Evolutionary conservation across 2,888 invertebrate species (phyloP), one percentile per base, ranked within the genome.

Genomic region (Drosophila barbarae): DNA sequence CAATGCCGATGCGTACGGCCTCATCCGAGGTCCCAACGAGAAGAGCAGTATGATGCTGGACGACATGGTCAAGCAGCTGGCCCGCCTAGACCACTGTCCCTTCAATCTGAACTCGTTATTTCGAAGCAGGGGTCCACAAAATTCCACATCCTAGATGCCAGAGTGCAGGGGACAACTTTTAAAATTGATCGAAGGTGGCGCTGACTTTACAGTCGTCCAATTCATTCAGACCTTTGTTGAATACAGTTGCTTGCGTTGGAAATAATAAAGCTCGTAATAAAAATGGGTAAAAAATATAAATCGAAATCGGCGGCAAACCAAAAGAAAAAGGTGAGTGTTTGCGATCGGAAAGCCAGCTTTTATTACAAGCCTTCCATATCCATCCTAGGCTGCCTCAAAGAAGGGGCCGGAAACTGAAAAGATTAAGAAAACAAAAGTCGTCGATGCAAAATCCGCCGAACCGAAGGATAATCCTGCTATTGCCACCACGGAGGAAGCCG

Each of bases 251-350:
- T 7, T 34, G 18, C 2, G n/a, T 9, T 56, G 26, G 21, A 18
- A 32, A 13, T 9, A 32, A 13, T 13, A 6, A 23, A 28, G 9
- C 10, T n/a, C 3, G 9, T 13, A 9, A 58, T 15, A 7, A 67
- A 46, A 55, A 74, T 71, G 74, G 28, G 41, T 1, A 73, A 71
- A 13, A 73, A 60, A 23, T 44, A 60, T 56, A 73, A 73, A 42
- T 13, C 15, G 1, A 71, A 68, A 28, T 13, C 46, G 4, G n/a
- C 13, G 4, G 7, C 6, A 21, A 36, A 8, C 28, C 44, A 53
- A 21, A 71, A 68, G 18, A 59, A 71, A 23, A 60, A 69, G 32
- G 69, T 39, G 51, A 18, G 6, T 18, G 28, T 58, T 28, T 15
- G 28, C 2, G 15, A 44, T 6, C 21, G 2, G 21, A 21, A 21